Conservation (phyloP, 2,797 vertebrate genomes). For the Schizopygopsis malacanthus region DNA sequence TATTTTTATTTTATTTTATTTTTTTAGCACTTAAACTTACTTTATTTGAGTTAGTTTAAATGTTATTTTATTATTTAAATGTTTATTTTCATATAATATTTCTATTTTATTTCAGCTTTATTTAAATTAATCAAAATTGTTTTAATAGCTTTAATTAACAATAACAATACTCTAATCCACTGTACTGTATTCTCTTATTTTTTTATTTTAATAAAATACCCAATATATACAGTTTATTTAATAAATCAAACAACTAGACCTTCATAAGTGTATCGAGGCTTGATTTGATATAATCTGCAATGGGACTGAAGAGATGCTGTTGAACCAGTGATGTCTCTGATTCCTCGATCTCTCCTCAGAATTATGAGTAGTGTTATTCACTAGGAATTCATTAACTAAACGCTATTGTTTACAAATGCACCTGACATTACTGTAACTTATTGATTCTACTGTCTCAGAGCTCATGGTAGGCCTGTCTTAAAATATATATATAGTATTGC, state of each 20-base stretch:
- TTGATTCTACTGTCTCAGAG: neutral
- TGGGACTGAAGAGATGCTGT: neutral
- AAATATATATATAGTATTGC: neutral
- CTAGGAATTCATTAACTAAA: neutral
- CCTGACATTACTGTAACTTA: neutral
- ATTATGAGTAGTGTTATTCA: neutral
- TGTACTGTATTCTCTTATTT: neutral
- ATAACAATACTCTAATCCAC: no score
- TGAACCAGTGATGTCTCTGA: neutral
- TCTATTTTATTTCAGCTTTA: no score
- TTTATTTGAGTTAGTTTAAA: neutral
- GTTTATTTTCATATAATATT: no score
- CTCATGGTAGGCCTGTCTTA: neutral
- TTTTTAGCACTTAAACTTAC: neutral
- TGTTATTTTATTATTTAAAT: neutral
- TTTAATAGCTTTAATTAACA: neutral
- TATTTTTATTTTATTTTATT: neutral
- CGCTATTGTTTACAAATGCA: neutral
- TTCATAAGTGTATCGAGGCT: neutral
- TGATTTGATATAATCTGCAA: neutral
- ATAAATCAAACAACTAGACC: neutral
- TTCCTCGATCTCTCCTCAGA: neutral
- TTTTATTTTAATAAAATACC: neutral
- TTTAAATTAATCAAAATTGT: no score
- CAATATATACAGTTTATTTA: neutral